Evolutionary conservation across 2,888 invertebrate species (phyloP), one percentile per base, ranked within the genome.

Genomic region (Lysandra coridon): DNA sequence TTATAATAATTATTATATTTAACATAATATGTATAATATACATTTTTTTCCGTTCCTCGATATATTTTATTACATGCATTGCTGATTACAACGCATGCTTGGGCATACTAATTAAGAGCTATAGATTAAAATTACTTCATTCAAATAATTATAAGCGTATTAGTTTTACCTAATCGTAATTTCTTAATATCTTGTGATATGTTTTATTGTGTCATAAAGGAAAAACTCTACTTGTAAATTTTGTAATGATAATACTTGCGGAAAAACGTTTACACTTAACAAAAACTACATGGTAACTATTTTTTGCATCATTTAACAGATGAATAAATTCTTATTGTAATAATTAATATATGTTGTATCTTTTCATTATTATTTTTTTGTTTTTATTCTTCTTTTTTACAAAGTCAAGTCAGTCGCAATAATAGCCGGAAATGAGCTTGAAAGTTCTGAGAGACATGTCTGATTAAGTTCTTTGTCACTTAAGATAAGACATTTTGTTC

Each of bases 121-220:
- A 33, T 69, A 69, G 69, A 69, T 69, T 69, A 69, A 69, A 69
- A 69, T 69, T 69, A 69, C 69, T 69, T 69, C 69, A 69, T 69
- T 69, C 33, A 33, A 69, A 69, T 69, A 69, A 69, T 69, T 69
- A 69, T 69, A 33, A 69, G 69, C 14, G 1, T 33, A 33, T 33
- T 69, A 69, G 69, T 69, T 69, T 33, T 30, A 64, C 30, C 30
- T 64, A 62, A 64, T 64, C 30, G 69, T 69, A 69, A 69, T 69
- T 69, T 69, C 69, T 69, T 69, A 69, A 69, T 69, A 33, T 30
- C 4, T 33, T 69, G 69, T 69, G 69, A 33, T 33, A 69, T 30
- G 30, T 10, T 69, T 30, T 7, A 64, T 64, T 69, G 23, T 69
- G 30, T 69, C 14, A 33, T 33, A 33, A 69, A 69, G 14, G 33